Evolutionary conservation across 2,888 invertebrate genomes (phyloP).

Genomic region (Tachina lurida): DNA sequence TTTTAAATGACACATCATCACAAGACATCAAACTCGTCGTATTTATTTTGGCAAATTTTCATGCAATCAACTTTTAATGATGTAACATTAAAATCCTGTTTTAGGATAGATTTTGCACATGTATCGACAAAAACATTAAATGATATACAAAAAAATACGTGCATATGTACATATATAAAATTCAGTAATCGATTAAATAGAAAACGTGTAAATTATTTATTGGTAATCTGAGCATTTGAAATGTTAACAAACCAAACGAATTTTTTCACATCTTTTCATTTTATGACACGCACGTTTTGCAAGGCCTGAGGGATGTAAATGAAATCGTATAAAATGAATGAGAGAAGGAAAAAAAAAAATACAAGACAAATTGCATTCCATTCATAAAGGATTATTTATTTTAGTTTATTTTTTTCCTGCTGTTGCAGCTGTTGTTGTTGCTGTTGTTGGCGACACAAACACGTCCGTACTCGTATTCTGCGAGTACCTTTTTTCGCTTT

Average conservation of each 20-base stretch:
- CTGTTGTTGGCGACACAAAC: conserved; percentile 36
- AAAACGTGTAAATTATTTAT: conserved; percentile 65
- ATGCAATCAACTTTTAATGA: conserved; percentile 60
- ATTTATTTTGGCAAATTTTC: conserved; percentile 11
- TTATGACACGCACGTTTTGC: conserved; percentile 53
- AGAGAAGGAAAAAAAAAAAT: background rate
- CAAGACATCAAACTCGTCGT: conserved; percentile 35
- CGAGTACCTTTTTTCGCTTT: conserved; percentile 29
- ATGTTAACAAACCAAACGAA: conserved; percentile 19
- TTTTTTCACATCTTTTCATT: conserved; percentile 11
- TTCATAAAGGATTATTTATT: conserved; percentile 59
- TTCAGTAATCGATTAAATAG: conserved; percentile 48
- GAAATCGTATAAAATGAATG: background rate
- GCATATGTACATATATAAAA: conserved; percentile 1
- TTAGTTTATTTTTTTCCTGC: conserved; percentile 29
- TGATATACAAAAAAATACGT: background rate
- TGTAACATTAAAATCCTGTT: conserved; percentile 51
- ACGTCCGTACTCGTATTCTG: background rate
- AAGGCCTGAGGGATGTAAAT: conserved; percentile 50
- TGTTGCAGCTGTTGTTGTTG: conserved; percentile 19
- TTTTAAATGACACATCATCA: conserved; percentile 49
- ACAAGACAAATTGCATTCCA: conserved; percentile 65
- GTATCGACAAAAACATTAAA: background rate
- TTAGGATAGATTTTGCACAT: background rate
- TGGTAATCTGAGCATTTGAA: conserved; percentile 63